Conservation (phyloP, 2,888 invertebrate species). For the Malthinus flaveolus region DNA sequence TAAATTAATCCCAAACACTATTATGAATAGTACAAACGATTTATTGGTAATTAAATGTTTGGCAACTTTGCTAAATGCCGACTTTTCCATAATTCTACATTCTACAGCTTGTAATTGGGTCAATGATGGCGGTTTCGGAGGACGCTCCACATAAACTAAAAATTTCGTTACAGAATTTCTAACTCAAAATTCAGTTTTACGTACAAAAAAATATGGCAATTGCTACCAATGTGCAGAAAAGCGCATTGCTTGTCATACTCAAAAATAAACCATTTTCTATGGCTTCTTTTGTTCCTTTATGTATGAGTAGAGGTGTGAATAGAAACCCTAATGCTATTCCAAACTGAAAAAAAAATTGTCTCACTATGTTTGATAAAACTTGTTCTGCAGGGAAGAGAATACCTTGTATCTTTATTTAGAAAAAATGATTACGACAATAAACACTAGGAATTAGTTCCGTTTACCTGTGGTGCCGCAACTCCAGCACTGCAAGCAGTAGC, state of each 20-base stretch:
- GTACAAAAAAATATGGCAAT: neutral
- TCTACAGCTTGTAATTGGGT: slow-evolving; percentile 84
- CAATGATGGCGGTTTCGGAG: neutral
- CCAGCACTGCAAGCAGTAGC: slow-evolving; percentile 97
- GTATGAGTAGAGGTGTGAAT: neutral
- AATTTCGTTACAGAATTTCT: no score
- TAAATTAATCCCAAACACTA: slow-evolving; percentile 92
- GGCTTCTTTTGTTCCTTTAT: neutral
- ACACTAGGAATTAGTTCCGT: no score
- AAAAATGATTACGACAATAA: neutral
- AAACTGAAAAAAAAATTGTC: no score
- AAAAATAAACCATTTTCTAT: neutral
- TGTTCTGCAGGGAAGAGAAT: no score
- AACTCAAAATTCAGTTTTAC: neutral
- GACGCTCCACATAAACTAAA: neutral
- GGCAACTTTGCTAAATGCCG: slow-evolving; percentile 60
- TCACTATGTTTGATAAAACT: no score
- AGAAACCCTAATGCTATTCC: neutral
- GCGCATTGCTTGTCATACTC: neutral
- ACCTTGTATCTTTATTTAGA: no score
- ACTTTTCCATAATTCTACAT: slow-evolving; percentile 46
- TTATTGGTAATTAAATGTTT: slow-evolving; percentile 76
- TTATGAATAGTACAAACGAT: slow-evolving; percentile 80
- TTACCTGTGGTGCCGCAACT: slow-evolving; percentile 99
- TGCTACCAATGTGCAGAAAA: neutral